Conservation (phyloP, 2,797 vertebrate genomes). For the Sebastes variabilis region DNA sequence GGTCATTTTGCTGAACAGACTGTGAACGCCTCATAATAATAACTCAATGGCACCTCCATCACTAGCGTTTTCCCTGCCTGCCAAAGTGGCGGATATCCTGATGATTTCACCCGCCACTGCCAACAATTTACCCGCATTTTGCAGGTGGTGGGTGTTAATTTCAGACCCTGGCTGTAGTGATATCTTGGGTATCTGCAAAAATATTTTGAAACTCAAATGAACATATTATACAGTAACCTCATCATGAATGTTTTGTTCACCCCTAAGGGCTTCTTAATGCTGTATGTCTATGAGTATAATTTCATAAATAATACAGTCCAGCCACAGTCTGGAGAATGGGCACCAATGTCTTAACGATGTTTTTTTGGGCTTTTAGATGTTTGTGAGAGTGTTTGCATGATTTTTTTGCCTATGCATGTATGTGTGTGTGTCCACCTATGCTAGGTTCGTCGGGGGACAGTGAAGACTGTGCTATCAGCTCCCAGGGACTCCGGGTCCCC, state of each 20-base stretch:
- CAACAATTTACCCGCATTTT: too few relatives aligned
- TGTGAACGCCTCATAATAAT: too few relatives aligned
- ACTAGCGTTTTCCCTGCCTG: too few relatives aligned
- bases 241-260: not conserved
- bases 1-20: too few relatives aligned
- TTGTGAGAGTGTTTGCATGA: not conserved
- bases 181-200: not conserved
- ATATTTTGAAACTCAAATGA: not conserved
- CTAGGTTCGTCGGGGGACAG: constrained; percentile 84
- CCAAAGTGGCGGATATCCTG: too few relatives aligned
- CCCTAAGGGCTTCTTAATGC: not conserved
- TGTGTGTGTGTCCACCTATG: not conserved
- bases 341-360: not conserved
- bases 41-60: too few relatives aligned
- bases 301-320: not conserved
- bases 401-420: not conserved
- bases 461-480: constrained; percentile 84
- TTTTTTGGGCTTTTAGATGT: not conserved
- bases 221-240: not conserved
- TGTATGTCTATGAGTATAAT: not conserved
- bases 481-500: constrained; percentile 85
- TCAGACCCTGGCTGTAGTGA: not conserved
- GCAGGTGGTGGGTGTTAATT: too few relatives aligned
- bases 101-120: too few relatives aligned
- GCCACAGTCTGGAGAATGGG: not conserved